Base-by-base conservation (phyloP, 64 coral and sea anemone genomes). In the Dendronephthya gigantea region DNA sequence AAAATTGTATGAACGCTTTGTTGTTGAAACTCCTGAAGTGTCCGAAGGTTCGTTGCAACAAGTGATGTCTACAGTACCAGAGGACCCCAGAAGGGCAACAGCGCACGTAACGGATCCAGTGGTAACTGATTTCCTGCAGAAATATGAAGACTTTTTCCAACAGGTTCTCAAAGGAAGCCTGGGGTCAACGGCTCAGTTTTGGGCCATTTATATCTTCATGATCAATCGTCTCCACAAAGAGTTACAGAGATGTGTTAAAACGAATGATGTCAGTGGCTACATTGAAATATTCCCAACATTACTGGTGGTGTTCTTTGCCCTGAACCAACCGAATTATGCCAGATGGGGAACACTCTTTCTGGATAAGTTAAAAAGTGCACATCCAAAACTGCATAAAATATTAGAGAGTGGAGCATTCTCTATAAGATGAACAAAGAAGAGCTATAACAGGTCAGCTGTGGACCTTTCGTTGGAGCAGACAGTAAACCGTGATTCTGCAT, bases 141-240 rank as follows among this genome's bases (percentile, higher is more conserved):
- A 74, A 74, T 74, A 74, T 29, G 33, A 74, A 27, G 68, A 74
- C 22, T 74, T 74, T 27, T 74, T 74, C 68, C n/a, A 74, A 27
- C 11, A 27, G 68, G 68, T 74, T 7, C 14, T 74, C 33, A 74
- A 74, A 1, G 68, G 68, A 74, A 74, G 30, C 25, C 68, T 74
- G 1, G 68, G 68, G 11, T 74, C 68, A 27, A 74, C 68, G 31
- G 68, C 68, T 9, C 68, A 74, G 23, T 74, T 30, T 29, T 74
- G 68, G 68, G 68, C 68, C 68, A 74, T 74, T 74, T 74, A 74
- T 74, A 74, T 74, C 68, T 74, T 74, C 25, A 27, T 74, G 33
- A 74, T 74, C 68, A 74, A 74, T 74, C 68, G 68, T 29, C 2
- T 74, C 68, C 33, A 5, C 23, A 52, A 22, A 52, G 50, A 52